Conservation (phyloP, 2,797 vertebrate genomes). For the Phataginus tricuspis region DNA sequence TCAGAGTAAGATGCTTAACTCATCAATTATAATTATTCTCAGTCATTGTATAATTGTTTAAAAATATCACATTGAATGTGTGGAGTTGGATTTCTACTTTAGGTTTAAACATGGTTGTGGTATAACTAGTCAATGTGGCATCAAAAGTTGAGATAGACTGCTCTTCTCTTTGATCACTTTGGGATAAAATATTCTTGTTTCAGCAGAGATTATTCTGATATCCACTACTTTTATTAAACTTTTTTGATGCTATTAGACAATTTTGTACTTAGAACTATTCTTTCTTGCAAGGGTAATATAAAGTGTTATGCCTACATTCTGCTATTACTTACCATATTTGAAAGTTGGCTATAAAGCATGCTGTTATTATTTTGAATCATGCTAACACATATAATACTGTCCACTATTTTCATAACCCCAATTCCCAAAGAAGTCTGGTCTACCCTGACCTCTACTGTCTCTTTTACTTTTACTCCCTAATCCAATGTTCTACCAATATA, state of each 20-base stretch:
- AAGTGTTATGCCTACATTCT: background rate
- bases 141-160: background rate
- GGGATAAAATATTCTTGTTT: background rate
- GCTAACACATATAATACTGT: background rate
- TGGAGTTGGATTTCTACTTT: background rate
- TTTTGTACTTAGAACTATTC: background rate
- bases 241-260: background rate
- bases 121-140: background rate
- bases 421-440: background rate
- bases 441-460: background rate
- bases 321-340: background rate
- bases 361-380: background rate
- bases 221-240: background rate
- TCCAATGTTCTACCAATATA: background rate
- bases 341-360: background rate
- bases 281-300: background rate
- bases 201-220: background rate
- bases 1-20: background rate
- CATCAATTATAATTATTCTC: background rate
- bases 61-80: background rate
- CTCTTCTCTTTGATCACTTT: background rate
- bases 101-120: background rate
- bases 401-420: conserved; percentile 7
- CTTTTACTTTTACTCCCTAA: background rate
- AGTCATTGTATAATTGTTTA: background rate